Evolutionary conservation across 2,888 invertebrate species (phyloP).

Genomic region (Eupithecia subfuscata): DNA sequence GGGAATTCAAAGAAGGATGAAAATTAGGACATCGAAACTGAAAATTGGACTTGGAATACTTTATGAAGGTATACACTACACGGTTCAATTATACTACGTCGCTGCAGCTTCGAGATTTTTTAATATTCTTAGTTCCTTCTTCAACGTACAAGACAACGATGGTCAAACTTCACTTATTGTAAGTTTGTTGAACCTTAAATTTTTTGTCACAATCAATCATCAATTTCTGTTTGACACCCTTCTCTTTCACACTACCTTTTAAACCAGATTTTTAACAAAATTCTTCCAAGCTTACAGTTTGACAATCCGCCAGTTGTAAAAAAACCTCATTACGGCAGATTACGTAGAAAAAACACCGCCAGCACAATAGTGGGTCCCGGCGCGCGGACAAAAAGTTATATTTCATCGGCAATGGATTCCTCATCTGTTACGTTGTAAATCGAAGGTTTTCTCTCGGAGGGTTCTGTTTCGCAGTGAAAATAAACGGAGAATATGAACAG

Average conservation of each 20-base stretch:
- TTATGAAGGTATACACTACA: no score
- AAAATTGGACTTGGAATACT: not conserved
- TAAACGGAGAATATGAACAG: not conserved
- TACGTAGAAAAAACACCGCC: conserved; percentile 13
- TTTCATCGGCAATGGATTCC: conserved; percentile 59
- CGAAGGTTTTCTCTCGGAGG: conserved; percentile 46
- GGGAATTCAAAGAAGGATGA: not conserved
- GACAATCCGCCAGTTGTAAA: not conserved
- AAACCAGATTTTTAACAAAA: not conserved
- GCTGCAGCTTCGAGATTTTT: no score
- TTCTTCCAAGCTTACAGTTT: not conserved
- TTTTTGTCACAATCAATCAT: no score
- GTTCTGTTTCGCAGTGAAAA: not conserved
- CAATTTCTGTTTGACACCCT: no score
- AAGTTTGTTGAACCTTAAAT: no score
- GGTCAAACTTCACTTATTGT: no score
- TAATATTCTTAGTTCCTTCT: no score
- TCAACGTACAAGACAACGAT: no score
- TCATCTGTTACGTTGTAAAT: conserved; percentile 64
- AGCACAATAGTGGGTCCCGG: conserved; percentile 22
- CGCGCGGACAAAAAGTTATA: conserved; percentile 48
- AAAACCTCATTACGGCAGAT: not conserved
- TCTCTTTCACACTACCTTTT: not conserved
- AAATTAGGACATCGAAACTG: not conserved
- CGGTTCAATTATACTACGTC: no score